These are phyloP conservation scores for Eledone cirrhosa DNA, from an alignment of 2,888 invertebrate species.

Conservation along the genomic window DNA sequence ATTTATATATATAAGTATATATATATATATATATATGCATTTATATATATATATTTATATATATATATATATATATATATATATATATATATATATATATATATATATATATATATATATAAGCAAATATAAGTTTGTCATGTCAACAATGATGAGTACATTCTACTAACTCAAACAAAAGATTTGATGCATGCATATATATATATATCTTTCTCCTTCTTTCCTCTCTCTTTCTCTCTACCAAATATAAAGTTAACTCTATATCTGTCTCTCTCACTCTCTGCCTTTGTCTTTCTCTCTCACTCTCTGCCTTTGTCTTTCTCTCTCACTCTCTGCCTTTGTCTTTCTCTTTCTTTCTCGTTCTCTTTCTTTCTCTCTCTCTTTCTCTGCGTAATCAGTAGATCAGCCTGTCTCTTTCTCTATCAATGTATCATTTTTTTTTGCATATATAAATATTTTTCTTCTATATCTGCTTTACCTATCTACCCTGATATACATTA, in stretches of 20 bases:
- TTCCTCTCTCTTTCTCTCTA: constrained; percentile 16
- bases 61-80: no score
- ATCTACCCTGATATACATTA: neutral
- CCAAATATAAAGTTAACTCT: neutral
- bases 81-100: neutral
- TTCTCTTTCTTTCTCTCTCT: constrained; percentile 20
- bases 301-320: neutral
- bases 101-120: constrained; percentile 6
- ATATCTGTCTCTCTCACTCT: constrained; percentile 28
- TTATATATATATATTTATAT: neutral
- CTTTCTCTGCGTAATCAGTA: constrained; percentile 16
- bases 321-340: constrained; percentile 14
- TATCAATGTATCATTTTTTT: constrained; percentile 21
- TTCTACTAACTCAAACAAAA: no score
- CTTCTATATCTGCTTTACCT: neutral
- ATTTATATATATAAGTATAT: neutral
- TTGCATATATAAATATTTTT: constrained; percentile 30
- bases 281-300: constrained; percentile 11
- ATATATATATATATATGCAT: neutral
- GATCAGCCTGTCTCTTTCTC: constrained; percentile 26
- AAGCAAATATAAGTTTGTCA: neutral
- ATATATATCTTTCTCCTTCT: constrained; percentile 27
- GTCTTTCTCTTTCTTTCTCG: constrained; percentile 27
- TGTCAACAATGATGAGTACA: no score
- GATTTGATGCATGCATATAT: neutral